Evolutionary conservation across 1,140 invertebrate species (phyloP), one percentile per base, ranked within the genome.

Genomic region (Nixonia krombeini): DNA sequence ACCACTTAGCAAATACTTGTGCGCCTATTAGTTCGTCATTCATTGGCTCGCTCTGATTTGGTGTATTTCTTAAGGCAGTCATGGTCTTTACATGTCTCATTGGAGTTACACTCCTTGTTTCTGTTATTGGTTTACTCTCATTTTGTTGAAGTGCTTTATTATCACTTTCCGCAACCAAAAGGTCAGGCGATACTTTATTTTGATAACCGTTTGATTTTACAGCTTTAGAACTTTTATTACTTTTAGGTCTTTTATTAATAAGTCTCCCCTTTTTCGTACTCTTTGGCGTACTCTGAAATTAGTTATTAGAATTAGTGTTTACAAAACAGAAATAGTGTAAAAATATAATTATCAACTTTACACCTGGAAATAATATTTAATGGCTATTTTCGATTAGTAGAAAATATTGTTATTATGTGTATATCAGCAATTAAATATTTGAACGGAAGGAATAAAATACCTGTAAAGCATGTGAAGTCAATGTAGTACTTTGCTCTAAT

Each of bases 1-100:
- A 86, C 89, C 89, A 90, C 76, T 88, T 89, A 0, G 89, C 89
- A 40, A 90, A 83, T 0, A 89, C 88, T 0, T 85, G 74, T 4
- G 86, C 87, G 0, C 87, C 87, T 0, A 86, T 80, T 1, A 80
- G 28, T 4, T 70, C 56, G 5, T 4, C 8, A 7, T 6, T 8
- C n/a, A n/a, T 35, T 57, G 41, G 8, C 2, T 46, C 15, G 62
- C 26, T 17, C 33, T 44, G 0, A 17, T n/a, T 10, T 6, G 23
- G n/a, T 23, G 21, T 13, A 1, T 64, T 47, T 31, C 56, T 58
- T 1, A 42, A 13, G 2, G 31, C 41, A 9, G 21, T 40, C 16
- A 17, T 12, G 8, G 38, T 21, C 4, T 42, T 42, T 8, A 21
- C 8, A 4, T 21, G 37, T 5, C 16, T 41, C 12, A 23, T 28